Base-by-base conservation (phyloP, 2,113 vertebrate genomes). In the Platysteira castanea region DNA sequence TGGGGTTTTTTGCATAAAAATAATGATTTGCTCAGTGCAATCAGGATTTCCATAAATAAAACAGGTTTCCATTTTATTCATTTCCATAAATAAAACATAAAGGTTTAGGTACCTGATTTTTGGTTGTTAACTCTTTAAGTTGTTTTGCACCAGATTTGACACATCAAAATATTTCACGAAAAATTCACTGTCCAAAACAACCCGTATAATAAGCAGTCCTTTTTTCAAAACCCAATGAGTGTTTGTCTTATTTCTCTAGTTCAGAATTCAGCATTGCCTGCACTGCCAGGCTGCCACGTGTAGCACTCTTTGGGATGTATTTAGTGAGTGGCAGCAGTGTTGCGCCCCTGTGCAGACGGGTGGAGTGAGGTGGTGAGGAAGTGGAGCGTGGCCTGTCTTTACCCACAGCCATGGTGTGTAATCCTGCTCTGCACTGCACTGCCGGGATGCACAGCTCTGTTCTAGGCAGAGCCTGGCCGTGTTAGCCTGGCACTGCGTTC, bases 351-450 rank as follows among this genome's bases (percentile, higher is more conserved):
- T 27, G 53, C 60, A 56, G 50, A 67, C 39, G 0, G 0, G 42
- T 10, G 44, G 44, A 0, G 1, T 37, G 44, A 60, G n/a, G 44
- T 39, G 28, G 30, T 49, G 46, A 76, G 44, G 33, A 65, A 33
- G 30, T 30, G 33, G 30, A 74, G 44, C 1, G 0, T 50, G 44
- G 31, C 7, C 10, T 16, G 11, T 28, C 1, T 0, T 28, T 57
- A 33, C 18, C 17, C 18, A 28, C 21, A 9, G 17, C 64, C 3
- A 2, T 6, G 11, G 49, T 0, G 0, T 11, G 5, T 28, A 39
- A 35, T 42, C 53, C 19, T 0, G 0, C 28, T 57, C 18, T 39
- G 31, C 53, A 15, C 15, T 22, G 35, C 7, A 6, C 31, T 77
- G 18, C 49, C 22, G 84, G 26, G 41, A 30, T 46, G 28, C 2